Conservation (phyloP, 1,140 invertebrate species). For the Leucophenga varia region DNA sequence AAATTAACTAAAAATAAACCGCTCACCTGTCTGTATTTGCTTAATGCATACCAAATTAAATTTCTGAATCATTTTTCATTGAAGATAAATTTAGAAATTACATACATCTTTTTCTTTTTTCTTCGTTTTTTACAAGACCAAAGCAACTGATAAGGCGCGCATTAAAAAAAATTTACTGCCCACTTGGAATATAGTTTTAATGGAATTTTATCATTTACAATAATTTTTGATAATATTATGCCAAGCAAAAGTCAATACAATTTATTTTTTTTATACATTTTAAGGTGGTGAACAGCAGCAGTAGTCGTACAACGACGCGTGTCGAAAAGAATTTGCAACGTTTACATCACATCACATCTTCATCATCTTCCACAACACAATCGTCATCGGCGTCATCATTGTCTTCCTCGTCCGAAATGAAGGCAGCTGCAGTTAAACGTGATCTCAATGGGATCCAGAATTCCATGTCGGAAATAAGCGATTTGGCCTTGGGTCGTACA, state of each 20-base stretch:
- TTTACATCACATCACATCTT: conserved; percentile 57
- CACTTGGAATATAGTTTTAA: too few species aligned
- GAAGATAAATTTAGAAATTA: too few species aligned
- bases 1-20: too few species aligned
- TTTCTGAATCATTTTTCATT: too few species aligned
- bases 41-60: too few species aligned
- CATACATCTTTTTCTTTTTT: too few species aligned
- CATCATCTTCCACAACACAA: conserved; percentile 57
- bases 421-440: conserved; percentile 71
- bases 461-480: conserved; percentile 77
- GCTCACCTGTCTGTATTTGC: too few species aligned
- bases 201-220: conserved; percentile 1
- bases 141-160: too few species aligned
- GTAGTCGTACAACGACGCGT: conserved; percentile 58
- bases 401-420: conserved; percentile 65
- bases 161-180: too few species aligned
- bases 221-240: conserved; percentile 12
- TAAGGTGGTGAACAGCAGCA: conserved; percentile 55
- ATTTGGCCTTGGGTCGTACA: conserved; percentile 50
- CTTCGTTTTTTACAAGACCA: too few species aligned
- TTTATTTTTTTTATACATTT: background rate
- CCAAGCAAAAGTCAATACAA: background rate
- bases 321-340: conserved; percentile 63
- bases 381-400: conserved; percentile 57
- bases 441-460: conserved; percentile 74